A percentile compares a stretch with the other conserved stretches of the same genome.
phyloP scores from a whole-genome alignment of 1,140 invertebrate species.

The Tenebrio molitor region DNA sequence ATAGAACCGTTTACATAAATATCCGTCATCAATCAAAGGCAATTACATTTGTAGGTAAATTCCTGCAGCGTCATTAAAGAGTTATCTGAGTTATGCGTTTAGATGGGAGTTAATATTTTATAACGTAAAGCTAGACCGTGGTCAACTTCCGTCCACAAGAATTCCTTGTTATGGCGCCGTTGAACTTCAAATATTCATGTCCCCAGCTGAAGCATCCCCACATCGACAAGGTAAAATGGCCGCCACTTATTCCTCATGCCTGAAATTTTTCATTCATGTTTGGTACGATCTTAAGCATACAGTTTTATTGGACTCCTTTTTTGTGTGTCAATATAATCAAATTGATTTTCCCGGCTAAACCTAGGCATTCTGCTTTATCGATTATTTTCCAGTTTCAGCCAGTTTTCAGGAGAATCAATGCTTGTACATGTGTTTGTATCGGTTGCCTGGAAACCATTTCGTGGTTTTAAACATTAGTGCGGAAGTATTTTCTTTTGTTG shows the following conservation, averaged over 20 bases:
- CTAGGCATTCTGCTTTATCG: conserved; percentile 61
- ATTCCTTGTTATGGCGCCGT: background rate
- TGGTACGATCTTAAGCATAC: background rate
- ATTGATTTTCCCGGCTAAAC: conserved; percentile 60
- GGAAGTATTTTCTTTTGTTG: conserved; percentile 55
- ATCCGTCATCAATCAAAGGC: no score
- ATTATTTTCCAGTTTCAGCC: conserved; percentile 61
- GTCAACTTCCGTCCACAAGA: background rate
- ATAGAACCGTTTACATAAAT: no score
- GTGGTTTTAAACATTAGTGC: conserved; percentile 54
- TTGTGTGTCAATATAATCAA: conserved; percentile 54
- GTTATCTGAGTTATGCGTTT: background rate
- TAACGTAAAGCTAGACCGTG: background rate
- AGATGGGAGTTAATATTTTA: conserved; percentile 3
- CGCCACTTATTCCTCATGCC: background rate
- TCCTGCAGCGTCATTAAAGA: no score
- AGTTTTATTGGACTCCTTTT: conserved; percentile 1
- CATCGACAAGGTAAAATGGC: background rate
- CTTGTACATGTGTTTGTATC: conserved; percentile 62
- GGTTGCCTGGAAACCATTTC: conserved; percentile 63
- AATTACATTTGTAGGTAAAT: no score
- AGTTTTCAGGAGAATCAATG: conserved; percentile 63
- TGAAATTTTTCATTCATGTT: conserved; percentile 31
- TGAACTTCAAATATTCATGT: conserved; percentile 20
- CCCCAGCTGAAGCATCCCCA: background rate